phyloP scores from a whole-genome alignment of 2,888 invertebrate species.

The Bombylius discolor region DNA sequence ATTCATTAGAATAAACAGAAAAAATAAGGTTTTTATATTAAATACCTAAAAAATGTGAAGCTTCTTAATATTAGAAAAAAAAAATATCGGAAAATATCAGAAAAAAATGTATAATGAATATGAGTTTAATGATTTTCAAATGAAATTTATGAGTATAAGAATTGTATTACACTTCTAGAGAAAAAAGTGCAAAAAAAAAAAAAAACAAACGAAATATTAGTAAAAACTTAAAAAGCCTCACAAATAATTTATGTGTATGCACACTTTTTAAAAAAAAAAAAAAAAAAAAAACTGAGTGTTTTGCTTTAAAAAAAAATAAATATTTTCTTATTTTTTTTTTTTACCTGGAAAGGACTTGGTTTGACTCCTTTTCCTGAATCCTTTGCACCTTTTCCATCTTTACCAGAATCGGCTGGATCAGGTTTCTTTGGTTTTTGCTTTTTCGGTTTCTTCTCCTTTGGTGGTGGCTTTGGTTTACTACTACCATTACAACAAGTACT shows the following conservation, averaged over 20 bases:
- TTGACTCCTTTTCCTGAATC: conserved; percentile 49
- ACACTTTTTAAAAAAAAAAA: neutral
- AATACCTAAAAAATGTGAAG: too few relatives aligned
- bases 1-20: too few relatives aligned
- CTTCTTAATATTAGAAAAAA: too few relatives aligned
- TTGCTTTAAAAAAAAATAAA: too few relatives aligned
- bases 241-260: neutral
- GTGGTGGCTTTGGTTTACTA: conserved; percentile 49
- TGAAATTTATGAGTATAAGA: too few relatives aligned
- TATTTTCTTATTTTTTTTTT: conserved; percentile 13
- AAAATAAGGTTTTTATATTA: too few relatives aligned
- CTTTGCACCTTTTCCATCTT: conserved; percentile 43
- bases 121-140: too few relatives aligned
- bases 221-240: conserved; percentile 9
- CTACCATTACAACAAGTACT: conserved; percentile 69
- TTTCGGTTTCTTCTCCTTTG: conserved; percentile 57
- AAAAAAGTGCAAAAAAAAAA: neutral
- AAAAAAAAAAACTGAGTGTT: neutral
- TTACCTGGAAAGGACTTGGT: conserved; percentile 54
- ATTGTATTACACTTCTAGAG: neutral
- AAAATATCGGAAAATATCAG: too few relatives aligned
- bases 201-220: neutral
- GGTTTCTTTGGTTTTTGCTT: conserved; percentile 50
- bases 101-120: too few relatives aligned
- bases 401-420: conserved; percentile 44